These are phyloP conservation scores for Centrocercus urophasianus DNA, from an alignment of 2,113 vertebrate species.

Conservation along the genomic window DNA sequence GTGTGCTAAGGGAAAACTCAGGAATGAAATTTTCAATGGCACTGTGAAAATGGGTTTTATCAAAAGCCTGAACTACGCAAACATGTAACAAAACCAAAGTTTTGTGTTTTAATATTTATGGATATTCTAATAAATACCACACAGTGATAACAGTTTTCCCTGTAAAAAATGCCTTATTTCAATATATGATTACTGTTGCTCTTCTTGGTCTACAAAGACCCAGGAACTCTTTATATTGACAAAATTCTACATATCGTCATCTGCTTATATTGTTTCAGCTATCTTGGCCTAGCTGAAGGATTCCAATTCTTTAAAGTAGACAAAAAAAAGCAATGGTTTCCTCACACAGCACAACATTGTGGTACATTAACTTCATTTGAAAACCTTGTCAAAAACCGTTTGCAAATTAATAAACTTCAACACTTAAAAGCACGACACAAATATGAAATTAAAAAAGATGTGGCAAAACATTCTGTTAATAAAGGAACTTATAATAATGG, in stretches of 20 bases:
- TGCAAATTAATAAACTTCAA: constrained; percentile 7
- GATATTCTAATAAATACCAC: neutral
- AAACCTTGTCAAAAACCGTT: neutral
- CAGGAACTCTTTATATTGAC: neutral
- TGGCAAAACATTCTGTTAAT: neutral
- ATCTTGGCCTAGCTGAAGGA: neutral
- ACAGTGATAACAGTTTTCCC: neutral
- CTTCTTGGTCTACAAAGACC: neutral
- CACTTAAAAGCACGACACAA: neutral
- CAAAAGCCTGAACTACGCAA: neutral
- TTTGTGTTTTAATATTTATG: neutral
- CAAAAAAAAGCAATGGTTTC: neutral
- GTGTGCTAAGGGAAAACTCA: neutral
- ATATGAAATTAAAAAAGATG: neutral
- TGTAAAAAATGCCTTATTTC: neutral
- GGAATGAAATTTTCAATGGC: neutral
- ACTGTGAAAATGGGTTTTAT: neutral
- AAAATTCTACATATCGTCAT: neutral
- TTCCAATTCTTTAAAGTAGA: neutral
- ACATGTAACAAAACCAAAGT: neutral
- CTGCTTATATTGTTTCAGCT: neutral
- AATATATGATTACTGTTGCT: neutral
- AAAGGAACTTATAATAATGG: neutral
- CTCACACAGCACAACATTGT: neutral
- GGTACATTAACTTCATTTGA: neutral